These are phyloP conservation scores for Lasioglossum zephyrum DNA, from an alignment of 2,888 invertebrate species.

Conservation along the genomic window DNA sequence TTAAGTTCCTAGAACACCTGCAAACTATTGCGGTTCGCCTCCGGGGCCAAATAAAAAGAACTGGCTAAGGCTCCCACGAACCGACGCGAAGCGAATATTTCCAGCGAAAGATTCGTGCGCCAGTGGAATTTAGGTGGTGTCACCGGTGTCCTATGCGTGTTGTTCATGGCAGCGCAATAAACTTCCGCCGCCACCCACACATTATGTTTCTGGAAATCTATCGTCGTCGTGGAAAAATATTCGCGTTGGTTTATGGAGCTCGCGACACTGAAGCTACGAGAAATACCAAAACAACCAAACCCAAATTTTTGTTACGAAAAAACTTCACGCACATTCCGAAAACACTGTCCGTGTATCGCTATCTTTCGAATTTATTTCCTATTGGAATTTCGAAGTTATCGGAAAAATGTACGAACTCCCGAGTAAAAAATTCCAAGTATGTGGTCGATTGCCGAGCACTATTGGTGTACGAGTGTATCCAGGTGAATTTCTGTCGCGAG, in stretches of 20 bases:
- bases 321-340: too few relatives aligned
- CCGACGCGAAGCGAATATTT: not conserved
- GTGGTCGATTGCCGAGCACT: not conserved
- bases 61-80: not conserved
- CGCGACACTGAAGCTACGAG: not conserved
- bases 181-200: not conserved
- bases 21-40: conserved; percentile 36
- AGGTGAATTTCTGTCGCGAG: too few relatives aligned
- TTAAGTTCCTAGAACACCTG: conserved; percentile 46
- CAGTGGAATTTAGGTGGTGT: not conserved
- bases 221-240: not conserved
- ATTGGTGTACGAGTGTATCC: not conserved
- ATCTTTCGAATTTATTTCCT: not conserved
- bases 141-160: not conserved
- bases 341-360: too few relatives aligned
- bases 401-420: not conserved
- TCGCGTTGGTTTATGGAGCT: not conserved
- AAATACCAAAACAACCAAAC: not conserved
- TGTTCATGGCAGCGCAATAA: not conserved
- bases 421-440: not conserved
- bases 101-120: not conserved
- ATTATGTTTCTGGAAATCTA: not conserved
- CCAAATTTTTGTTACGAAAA: not conserved
- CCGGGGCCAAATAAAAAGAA: conserved; percentile 33
- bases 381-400: not conserved